phyloP scores from a whole-genome alignment of 2,888 invertebrate genomes.

The Temnothorax unifasciatus region DNA sequence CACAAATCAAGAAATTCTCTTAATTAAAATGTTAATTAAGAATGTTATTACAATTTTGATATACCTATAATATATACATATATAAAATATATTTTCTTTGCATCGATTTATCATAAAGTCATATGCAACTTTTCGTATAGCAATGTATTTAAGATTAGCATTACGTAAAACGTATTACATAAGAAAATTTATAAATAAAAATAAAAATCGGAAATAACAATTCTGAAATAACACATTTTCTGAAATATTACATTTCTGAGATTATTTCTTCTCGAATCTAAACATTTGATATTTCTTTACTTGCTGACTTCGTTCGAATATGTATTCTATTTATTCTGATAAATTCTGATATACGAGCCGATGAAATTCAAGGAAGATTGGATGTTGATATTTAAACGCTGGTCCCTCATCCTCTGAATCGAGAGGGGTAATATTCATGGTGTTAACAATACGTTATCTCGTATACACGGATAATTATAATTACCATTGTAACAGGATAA shows the following conservation, averaged over 20 bases:
- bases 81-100: not conserved
- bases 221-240: not conserved
- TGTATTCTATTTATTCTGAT: not conserved
- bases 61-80: too few relatives aligned
- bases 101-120: not conserved
- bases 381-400: constrained; percentile 1
- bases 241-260: not conserved
- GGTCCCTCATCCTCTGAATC: not conserved
- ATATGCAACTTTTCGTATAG: not conserved
- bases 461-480: constrained; percentile 11
- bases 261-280: not conserved
- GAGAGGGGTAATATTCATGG: not conserved
- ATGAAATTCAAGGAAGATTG: not conserved
- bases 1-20: not conserved
- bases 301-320: not conserved
- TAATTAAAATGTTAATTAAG: not conserved
- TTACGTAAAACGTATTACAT: not conserved
- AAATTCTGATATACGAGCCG: not conserved
- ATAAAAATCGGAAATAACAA: not conserved
- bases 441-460: not conserved
- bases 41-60: not conserved
- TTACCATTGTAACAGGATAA: constrained; percentile 7
- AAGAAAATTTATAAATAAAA: not conserved
- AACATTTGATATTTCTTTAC: not conserved
- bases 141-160: not conserved